Base-by-base conservation (phyloP, 1,140 invertebrate genomes). In the Bombus fervidus region DNA sequence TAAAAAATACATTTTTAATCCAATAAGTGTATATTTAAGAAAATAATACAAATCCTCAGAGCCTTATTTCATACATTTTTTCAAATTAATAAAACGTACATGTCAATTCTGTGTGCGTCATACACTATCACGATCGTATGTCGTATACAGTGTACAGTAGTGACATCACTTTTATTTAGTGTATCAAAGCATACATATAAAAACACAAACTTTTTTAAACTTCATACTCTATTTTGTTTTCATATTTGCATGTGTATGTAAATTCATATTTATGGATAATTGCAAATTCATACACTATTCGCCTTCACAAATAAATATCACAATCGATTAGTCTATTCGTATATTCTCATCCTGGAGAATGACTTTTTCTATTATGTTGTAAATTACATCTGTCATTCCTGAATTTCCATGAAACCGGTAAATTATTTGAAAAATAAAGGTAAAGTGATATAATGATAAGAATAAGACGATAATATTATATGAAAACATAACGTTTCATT, bases 91-190 rank as follows among this genome's bases (percentile, higher is more conserved):
- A n/a, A 39, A 22, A 75, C 18, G 5, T 53, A 53, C 18, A 34
- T 37, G 31, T 74, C 69, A 80, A 68, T 83, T 74, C 39, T 66
- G 47, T 57, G 34, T 86, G 66, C 80, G 76, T 90, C 72, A 81
- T 62, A 53, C 47, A 22, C 18, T 53, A 53, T 0, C 18, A 8
- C 1, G 5, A 18, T 53, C 47, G 6, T 53, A 53, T 53, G 18
- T 53, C 47, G 0, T 53, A 53, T 53, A 53, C 47, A 53, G 6
- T 53, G 6, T 22, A 47, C 47, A 68, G n/a, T 57, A 83, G 41
- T 83, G 78, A 89, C 79, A 83, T 89, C 87, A 85, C 83, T 81
- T 71, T 86, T 89, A 89, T 86, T 89, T 89, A 57, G 75, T 66
- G 62, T 73, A 66, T 57, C 53, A 18, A 76, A 37, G 22, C 18